Evolutionary conservation across 2,888 invertebrate genomes (phyloP).

Genomic region (Acanthoscelides obtectus): DNA sequence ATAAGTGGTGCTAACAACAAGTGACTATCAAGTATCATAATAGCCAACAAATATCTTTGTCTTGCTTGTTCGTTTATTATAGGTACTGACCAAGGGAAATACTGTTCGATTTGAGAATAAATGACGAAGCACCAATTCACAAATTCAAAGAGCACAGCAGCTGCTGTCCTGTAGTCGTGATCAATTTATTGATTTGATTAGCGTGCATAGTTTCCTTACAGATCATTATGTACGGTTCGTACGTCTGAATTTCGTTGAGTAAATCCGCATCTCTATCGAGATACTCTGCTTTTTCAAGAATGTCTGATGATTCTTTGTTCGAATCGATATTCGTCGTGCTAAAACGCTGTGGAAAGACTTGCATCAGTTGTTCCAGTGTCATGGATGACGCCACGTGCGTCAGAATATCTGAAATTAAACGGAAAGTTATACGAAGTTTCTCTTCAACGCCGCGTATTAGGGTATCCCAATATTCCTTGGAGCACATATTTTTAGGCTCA

Average conservation of each 20-base stretch:
- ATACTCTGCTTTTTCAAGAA: constrained; percentile 17
- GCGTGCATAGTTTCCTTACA: constrained; percentile 58
- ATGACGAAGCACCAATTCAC: too few relatives aligned
- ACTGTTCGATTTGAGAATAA: too few relatives aligned
- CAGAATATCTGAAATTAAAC: constrained; percentile 46
- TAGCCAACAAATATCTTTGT: too few relatives aligned
- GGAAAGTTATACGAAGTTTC: constrained; percentile 6
- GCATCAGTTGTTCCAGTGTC: constrained; percentile 45
- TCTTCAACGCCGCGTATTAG: too few relatives aligned
- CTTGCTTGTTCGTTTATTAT: too few relatives aligned
- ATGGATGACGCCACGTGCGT: constrained; percentile 47
- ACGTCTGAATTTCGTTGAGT: constrained; percentile 44
- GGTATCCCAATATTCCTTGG: too few relatives aligned
- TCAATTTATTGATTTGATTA: constrained; percentile 56
- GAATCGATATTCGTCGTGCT: constrained; percentile 29
- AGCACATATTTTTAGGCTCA: too few relatives aligned
- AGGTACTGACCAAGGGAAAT: too few relatives aligned
- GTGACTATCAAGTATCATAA: too few relatives aligned
- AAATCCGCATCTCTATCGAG: constrained; percentile 34
- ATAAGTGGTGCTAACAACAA: too few relatives aligned
- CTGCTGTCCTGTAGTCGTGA: constrained; percentile 58
- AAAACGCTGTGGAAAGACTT: constrained; percentile 46
- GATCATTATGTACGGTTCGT: constrained; percentile 47
- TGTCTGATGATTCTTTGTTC: constrained; percentile 12
- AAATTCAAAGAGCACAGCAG: constrained; percentile 46